phyloP scores from a whole-genome alignment of 2,113 vertebrate species.

The Eira barbara region DNA sequence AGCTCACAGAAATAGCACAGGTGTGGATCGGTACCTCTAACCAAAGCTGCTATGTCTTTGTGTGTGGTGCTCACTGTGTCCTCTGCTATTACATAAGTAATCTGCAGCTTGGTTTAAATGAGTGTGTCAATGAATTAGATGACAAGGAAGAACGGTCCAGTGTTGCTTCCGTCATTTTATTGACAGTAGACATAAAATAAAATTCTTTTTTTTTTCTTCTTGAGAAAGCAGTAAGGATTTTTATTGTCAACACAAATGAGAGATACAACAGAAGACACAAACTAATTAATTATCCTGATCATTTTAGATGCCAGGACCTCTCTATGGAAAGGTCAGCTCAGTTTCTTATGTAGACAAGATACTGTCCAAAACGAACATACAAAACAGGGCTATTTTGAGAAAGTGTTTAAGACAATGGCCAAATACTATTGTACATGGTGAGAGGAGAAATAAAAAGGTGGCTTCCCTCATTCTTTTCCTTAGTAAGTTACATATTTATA shows the following conservation, averaged over 20 bases:
- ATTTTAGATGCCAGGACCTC: not conserved
- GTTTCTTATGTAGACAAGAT: not conserved
- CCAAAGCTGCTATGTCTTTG: not conserved
- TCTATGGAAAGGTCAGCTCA: not conserved
- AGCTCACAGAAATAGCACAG: fast-evolving
- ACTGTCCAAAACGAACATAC: not conserved
- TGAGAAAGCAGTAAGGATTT: conserved; percentile 59
- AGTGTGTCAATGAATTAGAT: not conserved
- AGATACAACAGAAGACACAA: conserved; percentile 50
- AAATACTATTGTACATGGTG: not conserved
- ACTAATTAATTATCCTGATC: conserved; percentile 59
- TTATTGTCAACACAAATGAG: conserved; percentile 58
- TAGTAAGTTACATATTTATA: not conserved
- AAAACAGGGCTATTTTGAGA: not conserved
- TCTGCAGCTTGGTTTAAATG: not conserved
- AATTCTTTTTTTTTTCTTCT: not conserved
- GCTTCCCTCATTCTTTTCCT: not conserved
- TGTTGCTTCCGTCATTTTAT: not conserved
- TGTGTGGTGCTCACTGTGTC: fast-evolving
- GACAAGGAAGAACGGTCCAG: not conserved
- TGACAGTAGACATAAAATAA: not conserved
- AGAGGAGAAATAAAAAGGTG: not conserved
- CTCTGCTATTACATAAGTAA: not conserved
- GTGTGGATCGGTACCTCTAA: fast-evolving
- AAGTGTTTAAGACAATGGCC: not conserved